Base-by-base conservation (phyloP, 2,888 invertebrate species). In the Polymixis flavicincta region DNA sequence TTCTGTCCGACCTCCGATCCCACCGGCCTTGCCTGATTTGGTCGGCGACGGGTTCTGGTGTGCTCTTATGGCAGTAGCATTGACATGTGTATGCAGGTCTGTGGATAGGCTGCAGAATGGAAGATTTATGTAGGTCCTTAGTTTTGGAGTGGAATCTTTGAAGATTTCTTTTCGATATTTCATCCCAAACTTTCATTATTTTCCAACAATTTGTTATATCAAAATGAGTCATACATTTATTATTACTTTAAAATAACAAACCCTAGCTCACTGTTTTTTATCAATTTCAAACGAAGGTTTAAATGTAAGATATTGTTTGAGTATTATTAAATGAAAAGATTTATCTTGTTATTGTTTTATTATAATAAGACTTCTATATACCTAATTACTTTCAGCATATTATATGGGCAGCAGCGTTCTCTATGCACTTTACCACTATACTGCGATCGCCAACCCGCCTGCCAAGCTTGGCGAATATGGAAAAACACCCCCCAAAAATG, bases 11-110 rank as follows among this genome's bases (percentile, higher is more conserved):
- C 92, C 92, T 92, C 88, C 76, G 59, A 60, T 45, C 72, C 17
- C 50, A 63, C 64, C 67, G 73, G 69, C 91, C 89, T 92, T 90
- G 89, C 84, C 88, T 76, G 81, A 89, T 91, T 92, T 91, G 92
- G 92, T 87, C 85, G 88, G 90, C 48, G 90, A 75, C 91, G 83
- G 60, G 90, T 72, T 85, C 50, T 19, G 59, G 2, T 8, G 68
- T 78, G 86, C 87, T 88, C 88, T 89, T 89, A 88, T 83, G 42
- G 71, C 54, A n/a, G 57, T 75, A 74, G 42, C 82, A 83, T 83
- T 84, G 82, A 76, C 76, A 61, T 71, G 80, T 37, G 66, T 17
- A 17, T 63, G 61, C 59, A 57, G 25, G 52, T 17, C 11, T 61
- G 55, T 32, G 28, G 14, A 54, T 6, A 25, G n/a, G 5, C 7